Evolutionary conservation across 2,888 invertebrate genomes (phyloP).

Genomic region (Embidobia sp.): DNA sequence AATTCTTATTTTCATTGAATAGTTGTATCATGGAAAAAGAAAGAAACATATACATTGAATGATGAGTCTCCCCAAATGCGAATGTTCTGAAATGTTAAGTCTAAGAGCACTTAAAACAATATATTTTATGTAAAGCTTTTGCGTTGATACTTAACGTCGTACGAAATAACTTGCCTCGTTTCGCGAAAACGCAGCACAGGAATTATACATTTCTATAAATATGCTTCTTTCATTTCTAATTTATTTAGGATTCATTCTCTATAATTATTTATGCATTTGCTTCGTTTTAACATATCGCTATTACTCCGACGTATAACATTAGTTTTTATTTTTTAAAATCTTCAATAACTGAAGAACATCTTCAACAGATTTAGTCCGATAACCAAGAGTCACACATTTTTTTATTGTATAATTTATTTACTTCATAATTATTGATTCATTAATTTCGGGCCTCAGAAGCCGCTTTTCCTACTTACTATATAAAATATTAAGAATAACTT

Average conservation of each 20-base stretch:
- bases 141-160: constrained; percentile 31
- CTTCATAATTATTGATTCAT: not conserved
- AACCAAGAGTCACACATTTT: not conserved
- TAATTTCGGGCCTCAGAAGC: not conserved
- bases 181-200: constrained; percentile 22
- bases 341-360: constrained; percentile 13
- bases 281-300: constrained; percentile 31
- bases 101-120: constrained; percentile 55
- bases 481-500: constrained; percentile 50
- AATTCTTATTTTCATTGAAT: constrained; percentile 22
- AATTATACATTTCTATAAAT: constrained; percentile 55
- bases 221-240: constrained; percentile 34
- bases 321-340: constrained; percentile 15
- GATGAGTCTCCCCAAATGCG: constrained; percentile 13
- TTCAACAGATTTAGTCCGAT: constrained; percentile 26
- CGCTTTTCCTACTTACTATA: constrained; percentile 28
- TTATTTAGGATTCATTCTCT: constrained; percentile 12
- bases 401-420: too few relatives aligned
- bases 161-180: constrained; percentile 36
- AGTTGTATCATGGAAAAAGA: constrained; percentile 34
- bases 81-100: constrained; percentile 37
- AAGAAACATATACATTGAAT: constrained; percentile 17
- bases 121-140: constrained; percentile 48
- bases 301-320: constrained; percentile 28
- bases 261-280: constrained; percentile 3